Evolutionary conservation across 2,888 invertebrate genomes (phyloP).

Genomic region (Lapara coniferarum): DNA sequence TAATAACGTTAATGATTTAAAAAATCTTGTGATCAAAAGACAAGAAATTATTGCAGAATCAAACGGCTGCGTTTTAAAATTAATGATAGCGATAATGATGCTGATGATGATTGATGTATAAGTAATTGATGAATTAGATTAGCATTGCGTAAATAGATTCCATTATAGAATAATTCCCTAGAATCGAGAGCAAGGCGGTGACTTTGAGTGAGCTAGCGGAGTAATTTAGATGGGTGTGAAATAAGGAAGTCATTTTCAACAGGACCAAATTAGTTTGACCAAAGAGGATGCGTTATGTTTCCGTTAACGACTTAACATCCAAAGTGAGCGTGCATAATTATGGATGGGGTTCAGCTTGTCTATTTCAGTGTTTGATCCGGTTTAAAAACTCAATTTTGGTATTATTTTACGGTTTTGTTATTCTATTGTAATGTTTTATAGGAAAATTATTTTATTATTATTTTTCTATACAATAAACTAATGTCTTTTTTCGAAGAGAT

Average conservation of each 20-base stretch:
- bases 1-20: too few relatives aligned
- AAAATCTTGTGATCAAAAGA: too few relatives aligned
- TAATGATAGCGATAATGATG: too few relatives aligned
- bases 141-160: background rate
- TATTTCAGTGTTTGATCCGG: constrained; percentile 23
- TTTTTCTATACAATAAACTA: too few relatives aligned
- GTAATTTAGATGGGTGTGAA: constrained; percentile 39
- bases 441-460: too few relatives aligned
- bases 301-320: constrained; percentile 53
- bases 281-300: constrained; percentile 65
- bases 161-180: background rate
- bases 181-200: constrained; percentile 26
- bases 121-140: background rate
- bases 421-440: too few relatives aligned
- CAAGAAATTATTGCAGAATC: too few relatives aligned
- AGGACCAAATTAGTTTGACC: constrained; percentile 62
- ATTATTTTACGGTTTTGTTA: background rate
- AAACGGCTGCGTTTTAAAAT: too few relatives aligned
- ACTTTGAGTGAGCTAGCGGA: constrained; percentile 32
- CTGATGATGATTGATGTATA: too few relatives aligned
- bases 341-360: constrained; percentile 29
- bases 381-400: constrained; percentile 25
- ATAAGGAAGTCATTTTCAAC: constrained; percentile 65
- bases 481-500: background rate
- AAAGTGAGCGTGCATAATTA: constrained; percentile 50